Evolutionary conservation across 2,113 vertebrate species (phyloP), one percentile per base, ranked within the genome.

Genomic region (Myodes glareolus): DNA sequence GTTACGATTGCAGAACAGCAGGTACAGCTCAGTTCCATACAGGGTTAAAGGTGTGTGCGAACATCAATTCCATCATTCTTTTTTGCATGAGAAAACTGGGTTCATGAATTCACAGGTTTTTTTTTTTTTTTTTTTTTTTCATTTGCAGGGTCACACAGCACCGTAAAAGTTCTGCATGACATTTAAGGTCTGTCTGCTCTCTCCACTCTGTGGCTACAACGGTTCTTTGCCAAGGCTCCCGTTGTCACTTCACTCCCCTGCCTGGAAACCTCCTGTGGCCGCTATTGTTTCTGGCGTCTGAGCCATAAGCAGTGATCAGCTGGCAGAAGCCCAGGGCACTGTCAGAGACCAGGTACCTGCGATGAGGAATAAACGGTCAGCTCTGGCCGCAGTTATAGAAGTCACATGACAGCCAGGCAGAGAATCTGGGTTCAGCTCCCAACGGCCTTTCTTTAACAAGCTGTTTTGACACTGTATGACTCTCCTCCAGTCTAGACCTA

Each of bases 281-380:
- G 92, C 50, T 76, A 9, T 63, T 75, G 68, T 93, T 95, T 89
- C 68, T 67, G 7, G 13, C 19, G 23, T 88, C 76, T 65, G 88
- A 77, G 88, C 96, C 39, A 70, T 47, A 80, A 88, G 47, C 75
- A 21, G 36, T 2, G 10, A 92, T 88, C 76, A 36, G 77, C 81
- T 96, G 91, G 85, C 55, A 7, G 92, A 77, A 91, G 47, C 68
- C 73, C 86, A 91, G 73, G 0, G 19, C 86, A 73, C 78, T 82
- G 33, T 82, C 61, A 77, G 85, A 36, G n/a, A 50, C 31, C 76
- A 75, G 85, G n/a, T 13, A 12, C 70, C 77, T 77, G 42, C 47
- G 39, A 52, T 36, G 90, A 91, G 77, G 94, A 94, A 77, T 87
- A 86, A 91, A 90, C 31, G 75, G 92, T 68, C 94, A 91, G 52